Evolutionary conservation across 2,113 vertebrate genomes (phyloP).

Genomic region (Microcebus tavaratra): DNA sequence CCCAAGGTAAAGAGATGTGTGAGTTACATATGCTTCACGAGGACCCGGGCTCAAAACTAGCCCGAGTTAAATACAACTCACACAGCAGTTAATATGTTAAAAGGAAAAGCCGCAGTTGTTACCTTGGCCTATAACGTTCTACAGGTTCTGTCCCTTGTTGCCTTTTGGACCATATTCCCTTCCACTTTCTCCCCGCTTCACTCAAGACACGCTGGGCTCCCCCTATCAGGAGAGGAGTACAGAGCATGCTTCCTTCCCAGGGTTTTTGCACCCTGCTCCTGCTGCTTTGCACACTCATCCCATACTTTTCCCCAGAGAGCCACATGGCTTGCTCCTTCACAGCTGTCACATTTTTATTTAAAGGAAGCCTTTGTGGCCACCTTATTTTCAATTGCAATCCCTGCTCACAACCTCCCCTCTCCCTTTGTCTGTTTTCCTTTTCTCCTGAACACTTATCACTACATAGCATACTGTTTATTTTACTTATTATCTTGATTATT

Average conservation of each 20-base stretch:
- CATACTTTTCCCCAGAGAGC: background rate
- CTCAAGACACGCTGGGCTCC: background rate
- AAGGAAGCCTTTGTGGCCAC: background rate
- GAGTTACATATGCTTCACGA: no score
- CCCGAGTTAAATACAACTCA: no score
- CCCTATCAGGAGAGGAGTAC: background rate
- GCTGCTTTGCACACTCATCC: background rate
- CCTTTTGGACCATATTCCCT: background rate
- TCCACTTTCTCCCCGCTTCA: background rate
- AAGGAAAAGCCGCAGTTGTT: background rate
- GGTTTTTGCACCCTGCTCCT: background rate
- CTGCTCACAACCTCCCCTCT: background rate
- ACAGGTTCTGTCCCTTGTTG: background rate
- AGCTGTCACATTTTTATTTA: no score
- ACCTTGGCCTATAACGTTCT: background rate
- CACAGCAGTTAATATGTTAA: background rate
- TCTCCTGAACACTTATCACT: background rate
- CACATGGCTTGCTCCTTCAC: background rate
- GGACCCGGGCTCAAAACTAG: no score
- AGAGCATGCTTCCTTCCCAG: rapidly evolving
- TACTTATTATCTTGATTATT: background rate
- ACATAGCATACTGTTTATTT: background rate
- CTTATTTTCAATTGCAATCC: background rate
- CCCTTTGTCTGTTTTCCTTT: background rate
- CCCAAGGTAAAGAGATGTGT: no score